phyloP scores from a whole-genome alignment of 2,888 invertebrate genomes.

The Pollenia angustigena region DNA sequence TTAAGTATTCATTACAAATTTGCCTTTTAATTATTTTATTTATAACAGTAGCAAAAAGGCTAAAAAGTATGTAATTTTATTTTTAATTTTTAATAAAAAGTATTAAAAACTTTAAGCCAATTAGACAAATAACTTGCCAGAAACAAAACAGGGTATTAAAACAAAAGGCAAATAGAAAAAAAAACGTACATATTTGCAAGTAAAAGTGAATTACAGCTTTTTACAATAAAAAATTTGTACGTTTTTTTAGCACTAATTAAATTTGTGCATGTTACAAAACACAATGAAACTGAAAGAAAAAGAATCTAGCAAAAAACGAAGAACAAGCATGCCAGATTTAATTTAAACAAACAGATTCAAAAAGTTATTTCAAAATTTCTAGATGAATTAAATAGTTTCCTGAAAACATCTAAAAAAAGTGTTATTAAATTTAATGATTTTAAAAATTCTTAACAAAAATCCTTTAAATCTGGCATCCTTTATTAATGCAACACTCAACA shows the following conservation, averaged over 20 bases:
- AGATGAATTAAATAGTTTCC: background rate
- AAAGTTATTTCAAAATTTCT: background rate
- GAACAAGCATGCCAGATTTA: conserved; percentile 6
- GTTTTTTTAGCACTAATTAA: conserved; percentile 78
- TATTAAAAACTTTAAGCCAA: conserved; percentile 56
- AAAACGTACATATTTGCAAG: conserved; percentile 10
- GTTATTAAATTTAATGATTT: too few relatives aligned
- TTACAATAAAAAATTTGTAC: conserved; percentile 16
- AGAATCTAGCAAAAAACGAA: background rate
- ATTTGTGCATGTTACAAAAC: conserved; percentile 72
- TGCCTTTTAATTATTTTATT: background rate
- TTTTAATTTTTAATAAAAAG: background rate
- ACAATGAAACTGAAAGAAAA: background rate
- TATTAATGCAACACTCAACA: background rate
- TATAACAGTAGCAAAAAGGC: background rate
- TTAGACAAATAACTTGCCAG: conserved; percentile 63
- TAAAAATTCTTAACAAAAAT: background rate
- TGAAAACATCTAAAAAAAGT: too few relatives aligned
- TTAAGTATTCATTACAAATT: background rate
- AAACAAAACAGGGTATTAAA: conserved; percentile 1
- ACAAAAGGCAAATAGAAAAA: background rate
- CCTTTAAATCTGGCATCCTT: background rate
- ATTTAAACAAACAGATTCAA: too few relatives aligned
- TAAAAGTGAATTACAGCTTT: conserved; percentile 58
- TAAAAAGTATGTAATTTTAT: too few relatives aligned